Conservation (phyloP, 2,797 vertebrate species). For the Luscinia luscinia region DNA sequence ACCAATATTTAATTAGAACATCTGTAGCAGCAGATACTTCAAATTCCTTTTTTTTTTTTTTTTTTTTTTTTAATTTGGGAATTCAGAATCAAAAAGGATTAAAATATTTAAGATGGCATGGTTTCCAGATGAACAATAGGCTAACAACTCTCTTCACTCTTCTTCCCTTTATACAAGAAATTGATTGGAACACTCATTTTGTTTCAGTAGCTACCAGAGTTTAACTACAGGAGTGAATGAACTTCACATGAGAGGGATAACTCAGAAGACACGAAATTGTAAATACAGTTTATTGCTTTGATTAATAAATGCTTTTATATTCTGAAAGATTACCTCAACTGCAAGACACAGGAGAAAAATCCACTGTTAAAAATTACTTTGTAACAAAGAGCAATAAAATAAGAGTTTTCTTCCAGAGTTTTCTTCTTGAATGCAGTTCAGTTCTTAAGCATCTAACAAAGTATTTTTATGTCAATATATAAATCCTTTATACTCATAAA, state of each 20-base stretch:
- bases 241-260: not conserved
- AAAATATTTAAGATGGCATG: not conserved
- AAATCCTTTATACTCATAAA: not conserved
- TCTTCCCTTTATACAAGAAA: not conserved
- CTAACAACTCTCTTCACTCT: not conserved
- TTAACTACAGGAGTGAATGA: not conserved
- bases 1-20: not conserved
- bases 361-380: not conserved
- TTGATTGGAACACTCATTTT: not conserved
- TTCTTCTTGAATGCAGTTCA: not conserved
- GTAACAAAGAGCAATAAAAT: not conserved
- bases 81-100: not conserved
- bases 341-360: not conserved
- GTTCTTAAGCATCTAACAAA: not conserved
- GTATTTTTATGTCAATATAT: not conserved
- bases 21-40: not conserved
- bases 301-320: not conserved
- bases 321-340: not conserved
- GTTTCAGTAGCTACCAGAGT: not conserved
- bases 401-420: not conserved
- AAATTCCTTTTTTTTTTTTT: not conserved
- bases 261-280: not conserved
- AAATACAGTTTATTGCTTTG: not conserved
- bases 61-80: not conserved
- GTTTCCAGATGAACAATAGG: not conserved